phyloP scores from a whole-genome alignment of 2,888 invertebrate species.

The Eupithecia subumbrata region DNA sequence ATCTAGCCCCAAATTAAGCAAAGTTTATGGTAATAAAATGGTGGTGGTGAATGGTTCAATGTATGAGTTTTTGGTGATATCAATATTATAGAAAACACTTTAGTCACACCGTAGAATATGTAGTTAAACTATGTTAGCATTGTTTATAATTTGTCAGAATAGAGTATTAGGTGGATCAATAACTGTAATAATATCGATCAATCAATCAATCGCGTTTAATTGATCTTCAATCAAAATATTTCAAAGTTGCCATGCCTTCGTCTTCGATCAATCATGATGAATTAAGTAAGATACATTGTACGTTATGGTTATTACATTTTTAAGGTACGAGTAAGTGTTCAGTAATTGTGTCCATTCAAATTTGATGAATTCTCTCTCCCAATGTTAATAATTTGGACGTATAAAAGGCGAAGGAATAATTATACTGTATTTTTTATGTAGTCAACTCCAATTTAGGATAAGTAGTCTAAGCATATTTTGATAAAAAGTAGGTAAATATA shows the following conservation, averaged over 20 bases:
- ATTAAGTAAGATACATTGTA: constrained; percentile 8
- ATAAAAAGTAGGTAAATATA: not conserved
- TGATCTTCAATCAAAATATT: constrained; percentile 32
- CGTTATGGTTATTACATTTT: not conserved
- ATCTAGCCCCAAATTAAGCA: not conserved
- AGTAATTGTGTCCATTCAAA: not conserved
- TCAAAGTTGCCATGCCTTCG: constrained; percentile 30
- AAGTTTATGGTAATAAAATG: not conserved
- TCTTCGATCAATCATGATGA: constrained; percentile 19
- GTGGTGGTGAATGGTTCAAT: not conserved
- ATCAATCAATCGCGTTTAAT: constrained; percentile 43
- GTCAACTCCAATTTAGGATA: no score
- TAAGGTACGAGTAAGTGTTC: not conserved
- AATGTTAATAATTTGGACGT: not conserved
- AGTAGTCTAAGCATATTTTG: not conserved
- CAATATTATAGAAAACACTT: not conserved
- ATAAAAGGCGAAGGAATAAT: not conserved
- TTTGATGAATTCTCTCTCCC: not conserved
- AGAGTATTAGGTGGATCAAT: not conserved
- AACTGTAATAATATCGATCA: constrained; percentile 20
- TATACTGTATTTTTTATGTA: no score
- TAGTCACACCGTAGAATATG: not conserved
- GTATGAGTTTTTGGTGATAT: not conserved
- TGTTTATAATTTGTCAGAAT: not conserved
- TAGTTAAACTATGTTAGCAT: not conserved